phyloP scores from a whole-genome alignment of 1,140 invertebrate genomes.

The Nilaparvata lugens region DNA sequence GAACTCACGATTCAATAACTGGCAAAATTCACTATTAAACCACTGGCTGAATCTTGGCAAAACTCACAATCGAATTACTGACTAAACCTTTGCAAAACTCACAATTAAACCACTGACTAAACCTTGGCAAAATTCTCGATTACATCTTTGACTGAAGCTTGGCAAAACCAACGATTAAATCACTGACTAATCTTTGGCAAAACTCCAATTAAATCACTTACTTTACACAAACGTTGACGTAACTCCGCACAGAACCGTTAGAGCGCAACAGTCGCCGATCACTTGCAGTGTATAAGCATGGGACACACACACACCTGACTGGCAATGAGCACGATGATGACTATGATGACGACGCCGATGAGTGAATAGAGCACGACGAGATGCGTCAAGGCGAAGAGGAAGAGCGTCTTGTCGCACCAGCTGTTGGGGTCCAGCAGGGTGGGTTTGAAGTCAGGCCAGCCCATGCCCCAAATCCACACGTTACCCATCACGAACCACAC shows the following conservation, averaged over 20 bases:
- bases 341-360: constrained; percentile 44
- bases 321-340: constrained; percentile 47
- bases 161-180: too few relatives aligned
- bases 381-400: constrained; percentile 66
- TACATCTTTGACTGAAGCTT: too few relatives aligned
- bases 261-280: constrained; percentile 42
- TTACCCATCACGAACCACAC: constrained; percentile 68
- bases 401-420: constrained; percentile 68
- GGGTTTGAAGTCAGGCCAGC: constrained; percentile 58
- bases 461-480: constrained; percentile 68
- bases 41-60: too few relatives aligned
- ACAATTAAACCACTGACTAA: too few relatives aligned
- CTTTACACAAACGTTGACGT: not conserved
- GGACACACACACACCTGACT: constrained; percentile 58
- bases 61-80: too few relatives aligned
- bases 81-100: too few relatives aligned
- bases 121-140: too few relatives aligned
- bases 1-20: too few relatives aligned
- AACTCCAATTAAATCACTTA: too few relatives aligned
- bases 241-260: constrained; percentile 23
- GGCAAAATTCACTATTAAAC: too few relatives aligned
- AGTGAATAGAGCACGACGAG: constrained; percentile 46
- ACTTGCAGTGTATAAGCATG: constrained; percentile 52
- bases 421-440: constrained; percentile 57
- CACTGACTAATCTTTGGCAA: too few relatives aligned